Evolutionary conservation across 2,113 vertebrate genomes (phyloP), one percentile per base, ranked within the genome.

Genomic region (Corvus cornix): DNA sequence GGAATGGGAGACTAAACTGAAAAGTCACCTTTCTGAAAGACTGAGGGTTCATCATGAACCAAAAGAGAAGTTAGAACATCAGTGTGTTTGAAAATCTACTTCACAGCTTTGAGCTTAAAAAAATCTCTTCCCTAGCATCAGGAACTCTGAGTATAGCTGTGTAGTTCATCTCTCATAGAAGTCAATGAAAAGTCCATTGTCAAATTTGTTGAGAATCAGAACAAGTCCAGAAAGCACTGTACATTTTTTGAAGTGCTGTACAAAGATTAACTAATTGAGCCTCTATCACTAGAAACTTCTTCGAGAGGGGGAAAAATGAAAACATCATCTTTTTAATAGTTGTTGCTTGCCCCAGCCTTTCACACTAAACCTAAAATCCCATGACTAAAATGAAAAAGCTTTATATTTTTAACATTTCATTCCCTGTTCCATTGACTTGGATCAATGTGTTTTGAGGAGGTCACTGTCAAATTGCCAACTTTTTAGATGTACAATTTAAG

Each of bases 401-500:
- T 96, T 97, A 97, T 94, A 93, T 95, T 96, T 97, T 97, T 94
- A 95, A 96, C 94, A 90, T 90, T 86, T 72, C 51, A 68, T 95
- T 97, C 84, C 94, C 87, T 92, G 79, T 97, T 98, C 79, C 92
- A 93, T 95, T 95, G 95, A 43, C 90, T 96, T 95, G 92, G 91
- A 97, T 68, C 62, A 75, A 76, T 84, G 93, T 74, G 51, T 96
- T 94, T 97, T 87, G 94, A 95, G 95, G 95, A 97, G 97, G 96
- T 97, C 95, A 92, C 66, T 96, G 89, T 93, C 86, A 97, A 98
- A 98, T 97, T 97, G 96, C 95, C 51, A 75, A 95, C 52, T 96
- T 97, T 96, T 95, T 91, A 95, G 95, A 97, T 86, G 96, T 97
- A 97, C 88, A 97, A 90, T 98, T 98, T 97, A 77, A 94, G 93